Conservation (phyloP, 2,797 vertebrate genomes). For the Spea hammondii region DNA sequence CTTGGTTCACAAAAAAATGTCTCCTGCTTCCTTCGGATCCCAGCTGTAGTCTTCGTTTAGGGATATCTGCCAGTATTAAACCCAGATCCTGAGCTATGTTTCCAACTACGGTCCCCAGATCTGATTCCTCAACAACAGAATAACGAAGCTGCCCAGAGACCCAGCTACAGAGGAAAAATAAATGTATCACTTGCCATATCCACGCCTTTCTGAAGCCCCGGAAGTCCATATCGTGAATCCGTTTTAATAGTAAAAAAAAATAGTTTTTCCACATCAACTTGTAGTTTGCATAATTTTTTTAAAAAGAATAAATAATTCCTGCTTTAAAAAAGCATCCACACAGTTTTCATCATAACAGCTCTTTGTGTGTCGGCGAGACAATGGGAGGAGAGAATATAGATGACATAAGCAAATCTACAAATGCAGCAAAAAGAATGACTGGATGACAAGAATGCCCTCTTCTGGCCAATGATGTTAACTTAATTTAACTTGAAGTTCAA, state of each 20-base stretch:
- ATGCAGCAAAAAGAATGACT: conserved; percentile 2
- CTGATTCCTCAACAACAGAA: conserved; percentile 86
- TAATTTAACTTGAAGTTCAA: no score
- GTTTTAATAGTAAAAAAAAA: not conserved
- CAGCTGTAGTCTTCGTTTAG: conserved; percentile 60
- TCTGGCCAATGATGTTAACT: conserved; percentile 10
- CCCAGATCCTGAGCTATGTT: conserved; percentile 58
- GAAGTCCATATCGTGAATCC: conserved; percentile 30
- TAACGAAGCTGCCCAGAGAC: conserved; percentile 81
- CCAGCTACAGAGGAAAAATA: conserved; percentile 78
- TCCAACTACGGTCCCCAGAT: conserved; percentile 60
- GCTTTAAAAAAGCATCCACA: not conserved
- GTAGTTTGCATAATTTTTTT: not conserved
- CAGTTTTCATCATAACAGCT: conserved; percentile 5
- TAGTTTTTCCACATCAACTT: not conserved
- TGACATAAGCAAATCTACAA: not conserved
- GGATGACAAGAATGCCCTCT: conserved; percentile 19
- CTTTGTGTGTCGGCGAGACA: conserved; percentile 31
- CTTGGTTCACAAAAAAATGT: conserved; percentile 61
- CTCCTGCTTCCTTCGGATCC: conserved; percentile 60
- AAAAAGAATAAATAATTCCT: not conserved
- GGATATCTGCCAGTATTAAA: conserved; percentile 54
- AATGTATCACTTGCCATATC: conserved; percentile 78
- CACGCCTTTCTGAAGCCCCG: conserved; percentile 58
- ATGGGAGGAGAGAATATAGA: conserved; percentile 9